A percentile compares a stretch with the other conserved stretches of the same genome.
Evolutionary conservation across 2,888 invertebrate species (phyloP).

Genomic region (Empis livida): DNA sequence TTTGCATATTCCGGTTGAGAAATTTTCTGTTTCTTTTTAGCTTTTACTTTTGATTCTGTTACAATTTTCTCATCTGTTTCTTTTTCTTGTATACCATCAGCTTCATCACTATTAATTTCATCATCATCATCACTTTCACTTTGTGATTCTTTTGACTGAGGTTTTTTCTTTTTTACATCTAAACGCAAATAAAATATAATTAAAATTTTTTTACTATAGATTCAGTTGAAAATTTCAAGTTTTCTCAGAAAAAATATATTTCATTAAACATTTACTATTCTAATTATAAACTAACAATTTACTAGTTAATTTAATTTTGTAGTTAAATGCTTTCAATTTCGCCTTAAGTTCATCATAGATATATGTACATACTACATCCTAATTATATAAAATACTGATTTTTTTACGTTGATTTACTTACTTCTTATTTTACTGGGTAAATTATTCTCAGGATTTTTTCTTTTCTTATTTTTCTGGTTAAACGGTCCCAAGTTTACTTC

Average conservation of each 20-base stretch:
- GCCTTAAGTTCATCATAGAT: slow-evolving; percentile 47
- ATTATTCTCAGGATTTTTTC: too few species aligned
- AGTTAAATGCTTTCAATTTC: slow-evolving; percentile 42
- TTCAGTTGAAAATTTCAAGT: neutral
- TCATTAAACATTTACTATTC: neutral
- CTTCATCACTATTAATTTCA: slow-evolving; percentile 12
- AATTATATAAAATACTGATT: too few species aligned
- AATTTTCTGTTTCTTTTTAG: slow-evolving; percentile 8
- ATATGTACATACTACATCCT: too few species aligned
- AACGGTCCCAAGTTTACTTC: too few species aligned
- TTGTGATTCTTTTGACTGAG: too few species aligned
- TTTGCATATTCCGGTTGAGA: slow-evolving; percentile 5
- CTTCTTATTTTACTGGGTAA: too few species aligned
- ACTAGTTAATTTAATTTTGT: slow-evolving; percentile 13
- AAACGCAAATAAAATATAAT: neutral
- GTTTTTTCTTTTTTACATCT: neutral
- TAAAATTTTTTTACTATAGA: neutral
- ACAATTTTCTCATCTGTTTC: slow-evolving; percentile 16
- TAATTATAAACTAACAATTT: slow-evolving; percentile 12
- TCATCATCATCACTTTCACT: slow-evolving; percentile 11
- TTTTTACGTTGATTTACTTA: neutral
- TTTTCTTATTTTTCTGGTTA: too few species aligned
- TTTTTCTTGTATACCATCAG: slow-evolving; percentile 15
- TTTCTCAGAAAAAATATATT: neutral
- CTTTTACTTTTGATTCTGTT: slow-evolving; percentile 13